Conservation (phyloP, 2,113 vertebrate genomes). For the Paradisaea rubra region DNA sequence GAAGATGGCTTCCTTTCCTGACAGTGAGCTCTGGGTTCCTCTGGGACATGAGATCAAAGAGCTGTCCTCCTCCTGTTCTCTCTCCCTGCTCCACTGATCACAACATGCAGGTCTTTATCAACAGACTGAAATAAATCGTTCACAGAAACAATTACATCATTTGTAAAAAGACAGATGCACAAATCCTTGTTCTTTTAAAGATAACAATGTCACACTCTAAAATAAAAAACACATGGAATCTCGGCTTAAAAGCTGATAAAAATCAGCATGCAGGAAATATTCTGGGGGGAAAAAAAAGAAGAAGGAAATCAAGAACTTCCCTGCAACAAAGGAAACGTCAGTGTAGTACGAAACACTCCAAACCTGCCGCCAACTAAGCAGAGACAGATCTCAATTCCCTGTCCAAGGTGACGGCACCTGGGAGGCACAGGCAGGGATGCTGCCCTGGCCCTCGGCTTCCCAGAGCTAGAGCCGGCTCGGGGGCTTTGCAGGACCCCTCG, state of each 20-base stretch:
- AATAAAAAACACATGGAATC: neutral
- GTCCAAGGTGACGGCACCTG: neutral
- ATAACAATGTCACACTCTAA: neutral
- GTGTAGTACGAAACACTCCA: rapidly evolving
- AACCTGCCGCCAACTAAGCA: neutral
- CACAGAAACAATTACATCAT: neutral
- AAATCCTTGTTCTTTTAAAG: neutral
- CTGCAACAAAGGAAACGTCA: neutral
- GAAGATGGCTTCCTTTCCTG: neutral
- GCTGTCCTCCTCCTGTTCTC: neutral
- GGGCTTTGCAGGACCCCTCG: neutral
- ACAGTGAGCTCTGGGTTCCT: neutral
- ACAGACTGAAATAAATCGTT: neutral
- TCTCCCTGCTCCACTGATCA: neutral
- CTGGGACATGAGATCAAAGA: neutral
- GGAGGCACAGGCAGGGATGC: neutral
- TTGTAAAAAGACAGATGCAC: neutral
- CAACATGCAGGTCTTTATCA: neutral
- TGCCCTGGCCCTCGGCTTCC: neutral
- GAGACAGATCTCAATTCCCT: neutral
- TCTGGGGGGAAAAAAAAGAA: rapidly evolving
- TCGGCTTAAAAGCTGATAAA: neutral
- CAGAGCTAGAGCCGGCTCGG: rapidly evolving
- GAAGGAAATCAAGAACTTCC: neutral
- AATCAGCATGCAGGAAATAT: neutral